phyloP scores from a whole-genome alignment of 2,797 vertebrate genomes.

The Malacoctenus gilli region DNA sequence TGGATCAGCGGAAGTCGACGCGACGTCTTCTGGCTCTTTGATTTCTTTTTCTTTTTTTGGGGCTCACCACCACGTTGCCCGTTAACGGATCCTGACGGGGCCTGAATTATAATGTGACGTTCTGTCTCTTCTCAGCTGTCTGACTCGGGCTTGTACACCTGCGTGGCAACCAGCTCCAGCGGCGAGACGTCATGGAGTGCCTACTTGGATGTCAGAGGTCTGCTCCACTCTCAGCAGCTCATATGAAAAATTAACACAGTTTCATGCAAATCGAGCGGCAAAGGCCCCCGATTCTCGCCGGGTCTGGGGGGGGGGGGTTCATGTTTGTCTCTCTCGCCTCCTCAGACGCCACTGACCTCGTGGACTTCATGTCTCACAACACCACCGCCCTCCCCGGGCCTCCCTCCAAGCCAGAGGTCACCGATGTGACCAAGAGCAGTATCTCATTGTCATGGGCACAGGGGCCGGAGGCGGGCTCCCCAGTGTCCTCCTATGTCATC shows the following conservation, averaged over 20 bases:
- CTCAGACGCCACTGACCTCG: conserved; percentile 88
- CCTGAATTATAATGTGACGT: background rate
- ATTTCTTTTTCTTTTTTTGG: conserved; percentile 3
- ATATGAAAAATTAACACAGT: conserved; percentile 6
- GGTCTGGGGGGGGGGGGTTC: conserved; percentile 2
- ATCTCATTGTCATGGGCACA: conserved; percentile 95
- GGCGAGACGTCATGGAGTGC: conserved; percentile 96
- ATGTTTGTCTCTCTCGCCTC: conserved; percentile 28
- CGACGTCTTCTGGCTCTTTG: conserved; percentile 1
- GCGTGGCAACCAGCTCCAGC: conserved; percentile 93
- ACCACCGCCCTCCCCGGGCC: conserved; percentile 89
- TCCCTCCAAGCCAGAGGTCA: conserved; percentile 94
- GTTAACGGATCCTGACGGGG: conserved; percentile 9
- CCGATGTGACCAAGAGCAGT: conserved; percentile 94
- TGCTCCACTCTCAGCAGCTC: conserved; percentile 33
- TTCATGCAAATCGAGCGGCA: conserved; percentile 1
- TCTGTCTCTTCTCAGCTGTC: conserved; percentile 80
- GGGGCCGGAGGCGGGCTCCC: conserved; percentile 85
- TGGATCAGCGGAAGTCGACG: conserved; percentile 14
- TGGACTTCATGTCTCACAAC: conserved; percentile 89
- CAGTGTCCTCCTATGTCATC: conserved; percentile 92
- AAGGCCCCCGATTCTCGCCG: background rate
- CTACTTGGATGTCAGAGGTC: conserved; percentile 92
- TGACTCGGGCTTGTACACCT: conserved; percentile 92
- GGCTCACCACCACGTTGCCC: too few relatives aligned